phyloP scores from a whole-genome alignment of 2,113 vertebrate species.

The Regulus satrapa region DNA sequence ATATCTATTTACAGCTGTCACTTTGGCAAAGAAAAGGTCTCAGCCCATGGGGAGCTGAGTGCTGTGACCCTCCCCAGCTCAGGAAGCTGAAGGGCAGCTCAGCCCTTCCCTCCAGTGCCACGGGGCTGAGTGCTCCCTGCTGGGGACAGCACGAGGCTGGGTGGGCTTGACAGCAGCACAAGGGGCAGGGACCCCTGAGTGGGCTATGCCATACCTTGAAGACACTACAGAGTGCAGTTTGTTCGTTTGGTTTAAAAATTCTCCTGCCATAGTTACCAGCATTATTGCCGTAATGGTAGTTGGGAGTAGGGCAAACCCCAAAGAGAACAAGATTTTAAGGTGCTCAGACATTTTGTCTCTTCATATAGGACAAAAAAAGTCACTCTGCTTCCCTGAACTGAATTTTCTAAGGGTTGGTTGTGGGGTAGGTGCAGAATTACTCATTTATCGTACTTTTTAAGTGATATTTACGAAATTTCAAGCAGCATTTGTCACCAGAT shows the following conservation, averaged over 20 bases:
- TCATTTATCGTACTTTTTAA: constrained; percentile 19
- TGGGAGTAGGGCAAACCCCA: neutral
- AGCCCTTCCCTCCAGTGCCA: neutral
- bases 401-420: neutral
- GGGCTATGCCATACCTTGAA: fast-evolving
- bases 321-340: neutral
- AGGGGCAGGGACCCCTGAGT: neutral
- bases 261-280: neutral
- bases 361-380: neutral
- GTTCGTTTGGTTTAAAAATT: neutral
- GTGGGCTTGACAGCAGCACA: neutral
- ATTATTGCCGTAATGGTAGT: no score
- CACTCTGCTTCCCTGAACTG: neutral
- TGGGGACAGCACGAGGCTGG: neutral
- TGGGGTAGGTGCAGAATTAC: neutral
- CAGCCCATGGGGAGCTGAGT: neutral
- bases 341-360: neutral
- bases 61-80: neutral
- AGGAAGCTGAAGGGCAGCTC: neutral
- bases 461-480: constrained; percentile 58
- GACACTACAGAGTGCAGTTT: neutral
- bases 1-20: neutral
- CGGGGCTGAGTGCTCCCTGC: neutral
- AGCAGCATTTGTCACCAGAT: constrained; percentile 60
- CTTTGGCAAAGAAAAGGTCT: neutral